These are phyloP conservation scores for Polydrusus cervinus DNA, from an alignment of 2,888 invertebrate species.

Conservation along the genomic window DNA sequence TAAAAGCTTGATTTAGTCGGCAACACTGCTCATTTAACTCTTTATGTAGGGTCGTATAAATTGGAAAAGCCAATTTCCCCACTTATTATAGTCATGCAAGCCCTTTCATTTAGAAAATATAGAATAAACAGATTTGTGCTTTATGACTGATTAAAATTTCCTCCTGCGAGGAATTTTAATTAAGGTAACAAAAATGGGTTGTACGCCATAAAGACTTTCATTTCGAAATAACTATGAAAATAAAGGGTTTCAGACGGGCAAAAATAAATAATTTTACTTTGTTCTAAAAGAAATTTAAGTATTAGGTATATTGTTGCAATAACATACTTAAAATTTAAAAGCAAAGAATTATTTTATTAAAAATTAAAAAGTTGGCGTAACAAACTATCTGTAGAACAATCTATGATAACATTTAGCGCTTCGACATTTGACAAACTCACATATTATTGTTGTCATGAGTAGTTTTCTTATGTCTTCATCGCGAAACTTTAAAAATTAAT, in stretches of 20 bases:
- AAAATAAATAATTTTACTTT: conserved; percentile 7
- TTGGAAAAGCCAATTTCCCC: conserved; percentile 41
- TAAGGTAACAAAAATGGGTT: conserved; percentile 23
- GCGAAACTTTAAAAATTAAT: too few species aligned
- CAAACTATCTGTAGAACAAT: too few species aligned
- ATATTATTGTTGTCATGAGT: too few species aligned
- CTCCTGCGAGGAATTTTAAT: conserved; percentile 40
- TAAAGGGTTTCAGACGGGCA: conserved; percentile 8
- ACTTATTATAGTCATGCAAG: conserved; percentile 38
- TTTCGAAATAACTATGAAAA: conserved; percentile 20
- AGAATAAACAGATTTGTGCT: conserved; percentile 43
- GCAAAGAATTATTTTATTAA: too few species aligned
- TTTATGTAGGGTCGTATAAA: conserved; percentile 39
- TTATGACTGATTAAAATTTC: conserved; percentile 43
- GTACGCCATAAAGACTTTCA: conserved; percentile 13
- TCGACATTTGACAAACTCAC: too few species aligned
- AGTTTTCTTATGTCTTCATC: too few species aligned
- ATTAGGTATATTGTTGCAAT: too few species aligned
- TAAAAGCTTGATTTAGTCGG: conserved; percentile 30
- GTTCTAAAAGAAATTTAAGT: neutral
- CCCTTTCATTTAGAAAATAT: conserved; percentile 31
- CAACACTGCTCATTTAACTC: conserved; percentile 38
- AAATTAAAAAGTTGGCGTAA: too few species aligned
- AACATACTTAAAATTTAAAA: too few species aligned
- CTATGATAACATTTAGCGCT: too few species aligned